These are phyloP conservation scores for Megalops cyprinoides DNA, from an alignment of 2,797 vertebrate genomes.

Conservation along the genomic window DNA sequence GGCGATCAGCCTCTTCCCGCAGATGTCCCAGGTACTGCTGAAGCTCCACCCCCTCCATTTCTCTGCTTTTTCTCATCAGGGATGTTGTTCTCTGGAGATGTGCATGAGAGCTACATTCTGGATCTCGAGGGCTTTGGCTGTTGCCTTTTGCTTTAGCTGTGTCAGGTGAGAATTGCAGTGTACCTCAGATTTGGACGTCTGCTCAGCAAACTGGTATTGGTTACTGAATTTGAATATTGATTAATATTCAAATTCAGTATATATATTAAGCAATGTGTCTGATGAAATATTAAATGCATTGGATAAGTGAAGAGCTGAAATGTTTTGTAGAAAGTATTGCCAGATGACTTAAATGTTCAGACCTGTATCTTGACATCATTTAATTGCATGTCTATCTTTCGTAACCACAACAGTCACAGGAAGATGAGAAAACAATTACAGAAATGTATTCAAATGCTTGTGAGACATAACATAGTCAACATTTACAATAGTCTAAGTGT, in stretches of 20 bases:
- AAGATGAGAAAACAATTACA: too few species aligned
- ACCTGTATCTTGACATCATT: too few species aligned
- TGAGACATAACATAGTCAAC: too few species aligned
- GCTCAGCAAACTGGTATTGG: background rate
- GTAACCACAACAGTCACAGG: too few species aligned
- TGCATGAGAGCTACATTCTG: too few species aligned
- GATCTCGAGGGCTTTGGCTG: background rate
- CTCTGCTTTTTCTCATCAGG: background rate
- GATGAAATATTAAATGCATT: background rate
- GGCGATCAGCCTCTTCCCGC: slow-evolving; percentile 94
- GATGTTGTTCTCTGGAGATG: too few species aligned
- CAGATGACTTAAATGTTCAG: too few species aligned
- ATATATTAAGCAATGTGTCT: background rate
- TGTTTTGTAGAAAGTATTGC: too few species aligned
- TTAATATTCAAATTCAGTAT: too few species aligned
- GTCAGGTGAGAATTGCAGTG: background rate
- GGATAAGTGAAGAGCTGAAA: background rate
- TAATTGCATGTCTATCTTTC: too few species aligned
- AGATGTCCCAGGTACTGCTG: slow-evolving; percentile 87
- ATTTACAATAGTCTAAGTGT: too few species aligned
- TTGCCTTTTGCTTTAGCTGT: background rate
- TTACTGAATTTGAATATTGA: background rate
- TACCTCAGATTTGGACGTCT: background rate
- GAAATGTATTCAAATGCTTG: too few species aligned
- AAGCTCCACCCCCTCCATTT: background rate